Evolutionary conservation across 2,888 invertebrate species (phyloP), one percentile per base, ranked within the genome.

Genomic region (Dugesia japonica): DNA sequence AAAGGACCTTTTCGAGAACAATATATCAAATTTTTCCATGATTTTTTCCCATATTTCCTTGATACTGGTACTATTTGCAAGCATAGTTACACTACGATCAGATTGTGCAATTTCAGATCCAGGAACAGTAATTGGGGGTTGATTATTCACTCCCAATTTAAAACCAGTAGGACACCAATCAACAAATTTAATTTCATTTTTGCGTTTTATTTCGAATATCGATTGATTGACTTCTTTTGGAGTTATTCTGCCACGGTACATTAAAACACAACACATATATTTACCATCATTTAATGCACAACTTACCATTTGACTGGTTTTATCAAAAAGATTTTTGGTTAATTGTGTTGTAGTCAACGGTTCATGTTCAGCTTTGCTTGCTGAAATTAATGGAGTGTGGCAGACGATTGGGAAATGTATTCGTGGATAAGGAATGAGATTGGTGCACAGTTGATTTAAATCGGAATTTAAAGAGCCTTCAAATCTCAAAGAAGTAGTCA

Each of bases 331-430:
- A 73, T 80, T 81, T 74, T 81, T 81, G 71, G 82, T 82, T 74
- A 82, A 81, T 77, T 81, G 81, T 27, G 81, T 80, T 26, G 82
- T 81, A n/a, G 81, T 80, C 33, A 82, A 78, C 74, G 81, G 81
- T 79, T 82, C 82, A 71, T 82, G 82, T 79, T 81, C 81, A n/a
- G 82, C 82, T 78, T 81, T 82, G 76, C 81, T 81, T n/a, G 81
- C 81, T 23, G 82, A 81, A 42, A 81, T 80, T 74, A 81, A 80
- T 26, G 81, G 81, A n/a, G 81, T 81, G 83, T 92, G 92, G 0
- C 92, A 86, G 90, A 79, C 85, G 71, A 92, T 84, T 0, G 92
- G 92, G 84, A 91, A 92, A 84, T 94, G 93, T 80, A 94, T 92
- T 73, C 93, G 87, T 73, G 80, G 82, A 75, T 82, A 81, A n/a